Evolutionary conservation across 2,888 invertebrate species (phyloP).

Genomic region (Hymenopus coronatus): DNA sequence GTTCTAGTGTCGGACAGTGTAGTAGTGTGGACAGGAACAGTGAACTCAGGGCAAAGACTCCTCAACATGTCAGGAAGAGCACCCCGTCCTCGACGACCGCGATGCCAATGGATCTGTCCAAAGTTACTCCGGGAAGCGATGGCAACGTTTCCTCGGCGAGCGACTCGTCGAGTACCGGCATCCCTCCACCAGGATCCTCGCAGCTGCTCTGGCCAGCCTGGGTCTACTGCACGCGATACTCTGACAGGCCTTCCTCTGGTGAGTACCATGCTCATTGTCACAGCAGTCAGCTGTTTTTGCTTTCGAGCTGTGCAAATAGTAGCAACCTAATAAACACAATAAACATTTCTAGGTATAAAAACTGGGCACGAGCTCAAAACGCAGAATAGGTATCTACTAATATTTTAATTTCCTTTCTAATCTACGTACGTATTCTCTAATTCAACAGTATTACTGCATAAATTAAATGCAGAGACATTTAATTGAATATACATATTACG

Average conservation of each 20-base stretch:
- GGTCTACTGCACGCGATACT: conserved; percentile 59
- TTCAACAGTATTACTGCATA: too few species aligned
- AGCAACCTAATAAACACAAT: too few species aligned
- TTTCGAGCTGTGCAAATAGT: too few species aligned
- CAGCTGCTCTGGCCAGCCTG: conserved; percentile 52
- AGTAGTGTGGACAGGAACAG: background rate
- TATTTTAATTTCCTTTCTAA: too few species aligned
- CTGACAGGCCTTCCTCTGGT: conserved; percentile 57
- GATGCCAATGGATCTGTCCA: conserved; percentile 35
- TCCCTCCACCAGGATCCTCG: background rate
- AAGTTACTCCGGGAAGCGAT: conserved; percentile 11
- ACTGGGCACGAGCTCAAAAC: too few species aligned
- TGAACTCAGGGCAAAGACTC: background rate
- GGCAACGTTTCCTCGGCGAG: background rate
- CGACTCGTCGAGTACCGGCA: conserved; percentile 1
- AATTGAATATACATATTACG: too few species aligned
- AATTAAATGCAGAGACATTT: too few species aligned
- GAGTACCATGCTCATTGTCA: conserved; percentile 26
- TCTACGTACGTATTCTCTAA: too few species aligned
- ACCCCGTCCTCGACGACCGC: conserved; percentile 22
- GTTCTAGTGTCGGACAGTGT: background rate
- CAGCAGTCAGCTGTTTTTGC: too few species aligned
- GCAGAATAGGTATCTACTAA: too few species aligned
- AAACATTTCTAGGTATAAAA: too few species aligned
- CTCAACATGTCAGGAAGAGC: background rate